Evolutionary conservation across 2,888 invertebrate species (phyloP), one percentile per base, ranked within the genome.

Genomic region (Oxytorus armatus): DNA sequence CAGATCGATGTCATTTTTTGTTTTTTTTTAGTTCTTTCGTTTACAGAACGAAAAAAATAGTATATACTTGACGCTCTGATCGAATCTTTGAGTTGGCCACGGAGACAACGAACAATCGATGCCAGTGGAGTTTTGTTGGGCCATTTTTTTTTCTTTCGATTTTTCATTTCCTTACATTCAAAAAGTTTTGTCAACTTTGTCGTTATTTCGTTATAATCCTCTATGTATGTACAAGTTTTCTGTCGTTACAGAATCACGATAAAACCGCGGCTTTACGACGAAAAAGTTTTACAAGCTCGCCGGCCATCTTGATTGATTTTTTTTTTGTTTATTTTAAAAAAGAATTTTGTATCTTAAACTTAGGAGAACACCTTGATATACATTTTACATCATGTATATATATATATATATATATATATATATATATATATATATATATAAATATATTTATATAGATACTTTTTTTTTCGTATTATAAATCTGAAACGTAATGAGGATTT

Each of bases 311-410:
- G 69, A 63, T 63, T 69, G 18, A 10, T 29, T 42, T 51, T 61
- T 44, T 44, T 69, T 42, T 42, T 21, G 42, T 10, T 65, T 29
- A 47, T 59, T 47, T 25, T 53, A 63, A 68, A 63, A 74, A 65
- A 70, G 44, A 49, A 29, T 23, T 65, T 11, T 55, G 11, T 51
- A 55, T 53, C 39, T 61, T 49, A 70, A 55, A 70, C 51, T 75
- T 61, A 55, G 69, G 61, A 25, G 53, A 79, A 74, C 75, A 79
- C 51, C 25, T 42, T 72, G 66, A 66, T 68, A 79, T 70, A 66
- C 70, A 76, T 72, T 70, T 49, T 70, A 69, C 65, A 76, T 61
- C 51, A 39, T 74, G 55, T 21, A 73, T 72, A 66, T 73, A n/a
- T 53, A 51, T 63, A 14, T 70, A 57, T 33, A 16, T 70, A 21